Conservation (phyloP, 2,113 vertebrate species). For the Telmatochromis sp. region DNA sequence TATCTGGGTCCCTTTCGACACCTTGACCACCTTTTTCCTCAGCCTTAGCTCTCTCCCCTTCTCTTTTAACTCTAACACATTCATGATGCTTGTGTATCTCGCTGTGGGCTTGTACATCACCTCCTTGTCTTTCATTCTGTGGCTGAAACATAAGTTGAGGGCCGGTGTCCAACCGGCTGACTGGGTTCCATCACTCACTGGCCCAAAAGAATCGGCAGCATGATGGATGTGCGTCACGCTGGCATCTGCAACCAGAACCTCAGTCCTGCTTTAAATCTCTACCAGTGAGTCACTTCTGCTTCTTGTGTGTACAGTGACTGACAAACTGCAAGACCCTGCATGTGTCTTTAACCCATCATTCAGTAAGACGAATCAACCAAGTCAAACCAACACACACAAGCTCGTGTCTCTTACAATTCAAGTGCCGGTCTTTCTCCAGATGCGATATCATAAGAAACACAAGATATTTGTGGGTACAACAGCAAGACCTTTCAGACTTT, state of each 20-base stretch:
- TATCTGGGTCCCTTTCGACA: background rate
- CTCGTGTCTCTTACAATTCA: background rate
- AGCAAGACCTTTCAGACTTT: background rate
- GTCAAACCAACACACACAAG: background rate
- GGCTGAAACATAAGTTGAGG: slow-evolving; percentile 45
- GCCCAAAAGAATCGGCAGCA: slow-evolving; percentile 37
- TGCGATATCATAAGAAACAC: background rate
- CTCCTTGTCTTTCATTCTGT: slow-evolving; percentile 40
- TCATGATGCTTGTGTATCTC: slow-evolving; percentile 28
- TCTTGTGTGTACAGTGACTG: background rate
- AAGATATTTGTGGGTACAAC: background rate
- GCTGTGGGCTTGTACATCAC: slow-evolving; percentile 14
- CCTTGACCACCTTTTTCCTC: background rate
- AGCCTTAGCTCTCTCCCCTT: background rate
- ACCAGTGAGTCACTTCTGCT: background rate
- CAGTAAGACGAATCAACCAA: slow-evolving; percentile 4
- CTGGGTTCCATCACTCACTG: slow-evolving; percentile 46
- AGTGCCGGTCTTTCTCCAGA: background rate
- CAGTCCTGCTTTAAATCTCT: slow-evolving; percentile 27
- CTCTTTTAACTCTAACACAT: slow-evolving; percentile 44
- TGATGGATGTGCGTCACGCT: slow-evolving; percentile 29
- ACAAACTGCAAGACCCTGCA: background rate
- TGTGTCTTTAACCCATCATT: slow-evolving; percentile 28
- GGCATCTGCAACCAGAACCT: slow-evolving; percentile 52
- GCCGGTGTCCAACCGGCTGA: slow-evolving; percentile 12